Evolutionary conservation across 2,888 invertebrate genomes (phyloP).

Genomic region (Emesis furor): DNA sequence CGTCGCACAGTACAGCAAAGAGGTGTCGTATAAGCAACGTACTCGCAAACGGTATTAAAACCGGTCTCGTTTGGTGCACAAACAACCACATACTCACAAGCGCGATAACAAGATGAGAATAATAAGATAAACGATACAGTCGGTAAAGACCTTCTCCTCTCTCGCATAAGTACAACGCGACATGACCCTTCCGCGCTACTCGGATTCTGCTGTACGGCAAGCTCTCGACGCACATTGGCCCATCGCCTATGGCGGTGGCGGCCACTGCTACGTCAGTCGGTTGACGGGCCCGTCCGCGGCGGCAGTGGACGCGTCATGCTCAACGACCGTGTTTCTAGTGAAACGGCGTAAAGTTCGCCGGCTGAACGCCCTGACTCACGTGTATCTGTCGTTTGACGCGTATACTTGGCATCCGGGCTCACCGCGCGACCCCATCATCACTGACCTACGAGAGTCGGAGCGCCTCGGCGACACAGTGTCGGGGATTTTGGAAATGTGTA

Average conservation of each 20-base stretch:
- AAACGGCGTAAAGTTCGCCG: conserved; percentile 16
- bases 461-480: conserved; percentile 7
- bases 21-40: too few relatives aligned
- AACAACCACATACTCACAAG: too few relatives aligned
- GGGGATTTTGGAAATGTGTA: conserved; percentile 3
- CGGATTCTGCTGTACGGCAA: background rate
- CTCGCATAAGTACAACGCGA: background rate
- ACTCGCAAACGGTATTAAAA: too few relatives aligned
- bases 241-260: background rate
- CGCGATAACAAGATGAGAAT: background rate
- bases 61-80: too few relatives aligned
- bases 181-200: background rate
- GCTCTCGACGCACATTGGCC: conserved; percentile 8
- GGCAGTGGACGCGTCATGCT: background rate
- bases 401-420: conserved; percentile 12
- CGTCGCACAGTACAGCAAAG: too few relatives aligned
- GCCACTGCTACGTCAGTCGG: conserved; percentile 1
- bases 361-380: conserved; percentile 1
- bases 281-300: conserved; percentile 2
- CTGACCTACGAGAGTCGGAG: conserved; percentile 1
- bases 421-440: conserved; percentile 10
- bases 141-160: background rate
- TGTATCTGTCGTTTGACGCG: background rate
- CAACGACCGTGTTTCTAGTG: conserved; percentile 9
- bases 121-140: background rate